Evolutionary conservation across 2,113 vertebrate genomes (phyloP).

Genomic region (Sylvicapra grimmia): DNA sequence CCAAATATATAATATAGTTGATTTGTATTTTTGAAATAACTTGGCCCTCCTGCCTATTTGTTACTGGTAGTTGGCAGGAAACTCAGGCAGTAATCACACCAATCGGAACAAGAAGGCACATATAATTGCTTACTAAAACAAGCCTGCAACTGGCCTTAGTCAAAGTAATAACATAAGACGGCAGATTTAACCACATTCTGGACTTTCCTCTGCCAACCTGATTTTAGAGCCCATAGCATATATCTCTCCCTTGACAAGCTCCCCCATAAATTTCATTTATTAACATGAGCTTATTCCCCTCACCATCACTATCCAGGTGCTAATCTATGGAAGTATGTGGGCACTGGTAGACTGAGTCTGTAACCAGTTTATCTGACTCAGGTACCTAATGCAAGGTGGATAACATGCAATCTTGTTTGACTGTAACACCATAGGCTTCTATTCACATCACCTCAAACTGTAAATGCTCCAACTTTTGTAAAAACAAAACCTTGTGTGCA

Average conservation of each 20-base stretch:
- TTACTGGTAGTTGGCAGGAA: background rate
- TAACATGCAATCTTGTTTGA: background rate
- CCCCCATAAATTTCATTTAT: background rate
- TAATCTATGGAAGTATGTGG: background rate
- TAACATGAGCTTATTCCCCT: background rate
- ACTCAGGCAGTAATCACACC: background rate
- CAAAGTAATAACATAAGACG: background rate
- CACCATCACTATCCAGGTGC: background rate
- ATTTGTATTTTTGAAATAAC: background rate
- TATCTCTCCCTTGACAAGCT: background rate
- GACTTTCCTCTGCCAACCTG: background rate
- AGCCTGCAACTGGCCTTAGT: background rate
- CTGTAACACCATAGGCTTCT: background rate
- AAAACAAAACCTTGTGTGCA: background rate
- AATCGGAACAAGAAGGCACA: background rate
- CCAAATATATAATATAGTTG: background rate
- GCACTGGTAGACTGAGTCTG: background rate
- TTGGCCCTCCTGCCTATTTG: background rate
- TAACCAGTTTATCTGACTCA: background rate
- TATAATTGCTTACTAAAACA: background rate
- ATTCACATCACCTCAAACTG: background rate
- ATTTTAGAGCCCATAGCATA: background rate
- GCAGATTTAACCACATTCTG: background rate
- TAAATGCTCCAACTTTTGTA: background rate
- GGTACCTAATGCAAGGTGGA: background rate